phyloP scores from a whole-genome alignment of 1,140 invertebrate genomes.

The Drosophila pallidifrons region DNA sequence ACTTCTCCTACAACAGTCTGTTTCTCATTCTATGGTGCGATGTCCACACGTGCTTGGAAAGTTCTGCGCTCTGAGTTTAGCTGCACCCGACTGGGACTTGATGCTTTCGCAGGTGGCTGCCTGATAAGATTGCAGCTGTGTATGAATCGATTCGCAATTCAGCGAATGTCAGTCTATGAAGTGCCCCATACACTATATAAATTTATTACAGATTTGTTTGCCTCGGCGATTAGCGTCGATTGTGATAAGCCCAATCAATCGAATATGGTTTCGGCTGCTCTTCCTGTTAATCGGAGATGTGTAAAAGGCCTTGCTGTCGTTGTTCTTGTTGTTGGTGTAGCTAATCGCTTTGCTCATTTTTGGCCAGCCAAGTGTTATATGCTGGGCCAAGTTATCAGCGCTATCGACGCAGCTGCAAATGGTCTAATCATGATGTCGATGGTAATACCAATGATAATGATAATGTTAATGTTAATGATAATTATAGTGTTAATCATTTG shows the following conservation, averaged over 20 bases:
- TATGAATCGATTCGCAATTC: conserved; percentile 28
- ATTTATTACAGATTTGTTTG: conserved; percentile 70
- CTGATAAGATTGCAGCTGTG: conserved; percentile 67
- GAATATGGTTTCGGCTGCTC: conserved; percentile 19
- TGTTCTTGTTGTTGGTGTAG: background rate
- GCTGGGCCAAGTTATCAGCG: conserved; percentile 21
- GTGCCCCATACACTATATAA: conserved; percentile 4
- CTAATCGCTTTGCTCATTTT: conserved; percentile 10
- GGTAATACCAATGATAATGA: background rate
- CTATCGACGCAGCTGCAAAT: conserved; percentile 51
- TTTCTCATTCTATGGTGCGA: background rate
- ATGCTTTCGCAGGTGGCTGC: conserved; percentile 64
- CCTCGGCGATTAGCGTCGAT: conserved; percentile 47
- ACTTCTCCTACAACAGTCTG: background rate
- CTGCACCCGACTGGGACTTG: conserved; percentile 48
- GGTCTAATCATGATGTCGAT: conserved; percentile 30
- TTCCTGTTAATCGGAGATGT: conserved; percentile 40
- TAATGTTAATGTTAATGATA: conserved; percentile 9
- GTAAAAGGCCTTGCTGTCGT: conserved; percentile 28
- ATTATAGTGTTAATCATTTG: background rate
- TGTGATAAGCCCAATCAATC: conserved; percentile 50
- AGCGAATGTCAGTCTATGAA: conserved; percentile 23
- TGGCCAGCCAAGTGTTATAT: conserved; percentile 33
- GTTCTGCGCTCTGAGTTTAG: conserved; percentile 41
- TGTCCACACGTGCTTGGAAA: conserved; percentile 13